phyloP scores from a whole-genome alignment of 1,140 invertebrate genomes.

The Papilio polyxenes region DNA sequence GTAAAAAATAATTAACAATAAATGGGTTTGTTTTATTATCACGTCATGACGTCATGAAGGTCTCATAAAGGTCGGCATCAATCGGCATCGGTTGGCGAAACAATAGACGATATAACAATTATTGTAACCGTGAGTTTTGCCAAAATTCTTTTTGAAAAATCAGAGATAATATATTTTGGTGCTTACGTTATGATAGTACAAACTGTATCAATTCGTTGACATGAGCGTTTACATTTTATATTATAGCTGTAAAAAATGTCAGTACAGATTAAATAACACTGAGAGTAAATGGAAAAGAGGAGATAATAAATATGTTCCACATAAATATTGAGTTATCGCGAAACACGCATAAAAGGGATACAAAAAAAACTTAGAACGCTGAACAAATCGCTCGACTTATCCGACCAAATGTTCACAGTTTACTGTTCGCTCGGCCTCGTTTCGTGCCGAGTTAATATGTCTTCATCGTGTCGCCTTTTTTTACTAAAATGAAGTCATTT shows the following conservation, averaged over 20 bases:
- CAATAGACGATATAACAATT: too few species aligned
- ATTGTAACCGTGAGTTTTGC: too few species aligned
- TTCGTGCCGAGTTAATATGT: slow-evolving; percentile 7
- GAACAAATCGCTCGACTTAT: slow-evolving; percentile 21
- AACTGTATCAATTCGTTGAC: background rate
- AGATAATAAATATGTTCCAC: slow-evolving; percentile 27
- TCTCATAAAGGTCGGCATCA: too few species aligned
- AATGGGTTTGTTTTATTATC: too few species aligned
- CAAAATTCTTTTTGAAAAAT: background rate
- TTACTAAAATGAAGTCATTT: slow-evolving; percentile 8
- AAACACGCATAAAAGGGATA: slow-evolving; percentile 28
- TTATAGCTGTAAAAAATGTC: background rate
- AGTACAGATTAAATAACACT: slow-evolving; percentile 16
- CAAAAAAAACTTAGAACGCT: slow-evolving; percentile 2
- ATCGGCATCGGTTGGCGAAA: too few species aligned
- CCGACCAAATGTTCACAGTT: background rate
- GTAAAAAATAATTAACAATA: too few species aligned
- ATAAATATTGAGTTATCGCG: slow-evolving; percentile 29
- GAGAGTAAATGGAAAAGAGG: background rate
- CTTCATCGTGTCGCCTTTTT: background rate
- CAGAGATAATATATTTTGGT: background rate
- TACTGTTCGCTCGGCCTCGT: slow-evolving; percentile 13
- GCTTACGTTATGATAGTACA: background rate
- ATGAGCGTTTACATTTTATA: slow-evolving; percentile 16
- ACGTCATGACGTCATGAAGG: too few species aligned